Conservation (phyloP, 2,888 invertebrate species). For the Limenitis camilla region DNA sequence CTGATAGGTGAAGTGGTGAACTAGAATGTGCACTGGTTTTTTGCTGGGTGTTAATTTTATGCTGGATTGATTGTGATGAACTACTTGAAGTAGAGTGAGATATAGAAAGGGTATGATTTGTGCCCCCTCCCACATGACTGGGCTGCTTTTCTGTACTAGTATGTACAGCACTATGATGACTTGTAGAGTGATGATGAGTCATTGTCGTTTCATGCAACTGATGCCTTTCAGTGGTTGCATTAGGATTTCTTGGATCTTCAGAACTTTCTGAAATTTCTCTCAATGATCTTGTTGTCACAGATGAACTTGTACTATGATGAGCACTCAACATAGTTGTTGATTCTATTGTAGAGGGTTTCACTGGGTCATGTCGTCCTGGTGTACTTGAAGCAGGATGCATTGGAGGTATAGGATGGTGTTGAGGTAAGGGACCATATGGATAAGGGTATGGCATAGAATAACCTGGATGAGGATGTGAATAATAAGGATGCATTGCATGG, state of each 20-base stretch:
- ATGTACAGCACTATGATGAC: conserved; percentile 78
- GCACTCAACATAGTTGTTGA: conserved; percentile 80
- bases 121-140: conserved; percentile 64
- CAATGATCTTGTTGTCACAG: conserved; percentile 79
- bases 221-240: conserved; percentile 72
- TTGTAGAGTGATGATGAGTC: conserved; percentile 79
- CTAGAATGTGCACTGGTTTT: conserved; percentile 62
- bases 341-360: conserved; percentile 74
- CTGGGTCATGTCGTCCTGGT: conserved; percentile 65
- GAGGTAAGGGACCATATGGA: conserved; percentile 82
- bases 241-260: conserved; percentile 65
- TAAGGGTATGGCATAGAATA: conserved; percentile 82
- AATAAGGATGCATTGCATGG: conserved; percentile 81
- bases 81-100: conserved; percentile 80
- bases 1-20: conserved; percentile 71
- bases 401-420: conserved; percentile 83
- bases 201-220: conserved; percentile 78
- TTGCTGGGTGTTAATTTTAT: conserved; percentile 74
- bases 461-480: conserved; percentile 80
- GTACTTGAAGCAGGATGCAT: conserved; percentile 70
- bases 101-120: conserved; percentile 77
- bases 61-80: conserved; percentile 78
- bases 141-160: conserved; percentile 78
- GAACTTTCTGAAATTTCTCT: conserved; percentile 76
- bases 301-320: conserved; percentile 81